Base-by-base conservation (phyloP, 2,797 vertebrate species). In the Myioborus miniatus region DNA sequence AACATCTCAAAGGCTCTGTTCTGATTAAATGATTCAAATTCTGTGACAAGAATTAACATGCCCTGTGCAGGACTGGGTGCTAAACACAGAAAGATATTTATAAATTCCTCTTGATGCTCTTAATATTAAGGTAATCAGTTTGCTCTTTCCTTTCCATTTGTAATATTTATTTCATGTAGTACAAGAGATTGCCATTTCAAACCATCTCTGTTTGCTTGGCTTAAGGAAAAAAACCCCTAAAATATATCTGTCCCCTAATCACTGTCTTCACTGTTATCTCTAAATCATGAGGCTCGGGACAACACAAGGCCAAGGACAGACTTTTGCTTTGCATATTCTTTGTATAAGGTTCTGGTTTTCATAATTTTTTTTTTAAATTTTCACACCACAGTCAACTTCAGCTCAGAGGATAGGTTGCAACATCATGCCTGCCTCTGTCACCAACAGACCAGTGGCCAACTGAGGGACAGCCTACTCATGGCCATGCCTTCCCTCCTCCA, bases 81-180 rank as follows among this genome's bases (percentile, higher is more conserved):
- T 80, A 95, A 95, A 90, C 78, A 67, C 0, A 1, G 52, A 72
- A 76, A 82, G 56, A 70, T 93, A 94, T 84, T 95, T 95, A 94
- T 92, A 95, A 93, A 92, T 95, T 95, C 81, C 68, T 78, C 55
- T 93, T 95, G 82, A 92, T 94, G 65, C 30, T 90, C 68, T 90
- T 96, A 96, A 93, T 93, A 90, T 83, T 82, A 92, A 74, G 50
- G 67, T 90, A 95, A 95, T 89, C 92, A 87, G 49, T 90, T 94
- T 94, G 81, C 68, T 96, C 70, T 77, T 88, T 49, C 65, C 77
- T 93, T 92, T 88, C 64, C 22, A 74, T 92, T 92, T 85, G 47
- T 46, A 67, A 22, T 92, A 90, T 84, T 84, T 93, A 93, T 92
- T 90, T 89, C 27, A 64, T 70, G 53, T 70, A 85, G 44, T 26